A percentile compares a stretch with the other conserved stretches of the same genome.
Evolutionary conservation across 2,888 invertebrate genomes (phyloP).

Genomic region (Mythimna loreyi): DNA sequence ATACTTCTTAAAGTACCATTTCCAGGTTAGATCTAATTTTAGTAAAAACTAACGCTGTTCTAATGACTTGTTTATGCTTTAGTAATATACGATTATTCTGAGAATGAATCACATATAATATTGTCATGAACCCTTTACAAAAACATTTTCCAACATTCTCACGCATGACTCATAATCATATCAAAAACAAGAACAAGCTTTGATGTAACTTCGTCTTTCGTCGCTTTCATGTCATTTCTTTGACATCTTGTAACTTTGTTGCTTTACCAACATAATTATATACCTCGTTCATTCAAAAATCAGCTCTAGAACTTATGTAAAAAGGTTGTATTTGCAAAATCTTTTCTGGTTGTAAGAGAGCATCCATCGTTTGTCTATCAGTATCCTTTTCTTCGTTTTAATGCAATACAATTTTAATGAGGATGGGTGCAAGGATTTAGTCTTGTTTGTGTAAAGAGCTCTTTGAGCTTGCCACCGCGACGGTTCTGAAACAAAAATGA

Average conservation of each 20-base stretch:
- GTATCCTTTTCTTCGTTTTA: slow-evolving; percentile 56
- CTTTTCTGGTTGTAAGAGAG: slow-evolving; percentile 47
- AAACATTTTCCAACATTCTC: slow-evolving; percentile 58
- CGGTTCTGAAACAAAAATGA: slow-evolving; percentile 22
- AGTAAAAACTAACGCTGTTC: neutral
- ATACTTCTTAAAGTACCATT: neutral
- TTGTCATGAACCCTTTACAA: slow-evolving; percentile 45
- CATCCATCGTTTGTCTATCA: slow-evolving; percentile 66
- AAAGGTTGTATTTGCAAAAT: slow-evolving; percentile 19
- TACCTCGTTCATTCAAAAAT: slow-evolving; percentile 19
- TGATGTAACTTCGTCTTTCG: slow-evolving; percentile 73
- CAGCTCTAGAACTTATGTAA: slow-evolving; percentile 22
- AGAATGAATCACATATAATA: slow-evolving; percentile 18
- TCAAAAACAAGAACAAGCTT: slow-evolving; percentile 68
- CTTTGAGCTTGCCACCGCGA: slow-evolving; percentile 42
- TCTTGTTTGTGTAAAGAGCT: slow-evolving; percentile 44
- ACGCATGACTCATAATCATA: slow-evolving; percentile 70
- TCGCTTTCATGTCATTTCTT: slow-evolving; percentile 72
- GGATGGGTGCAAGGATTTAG: slow-evolving; percentile 61
- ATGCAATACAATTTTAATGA: slow-evolving; percentile 71
- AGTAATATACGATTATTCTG: slow-evolving; percentile 1
- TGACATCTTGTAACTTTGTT: slow-evolving; percentile 73
- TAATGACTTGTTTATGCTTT: slow-evolving; percentile 5
- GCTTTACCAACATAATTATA: slow-evolving; percentile 37
- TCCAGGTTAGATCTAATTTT: neutral